Evolutionary conservation across 2,888 invertebrate genomes (phyloP).

Genomic region (Tineola bisselliella): DNA sequence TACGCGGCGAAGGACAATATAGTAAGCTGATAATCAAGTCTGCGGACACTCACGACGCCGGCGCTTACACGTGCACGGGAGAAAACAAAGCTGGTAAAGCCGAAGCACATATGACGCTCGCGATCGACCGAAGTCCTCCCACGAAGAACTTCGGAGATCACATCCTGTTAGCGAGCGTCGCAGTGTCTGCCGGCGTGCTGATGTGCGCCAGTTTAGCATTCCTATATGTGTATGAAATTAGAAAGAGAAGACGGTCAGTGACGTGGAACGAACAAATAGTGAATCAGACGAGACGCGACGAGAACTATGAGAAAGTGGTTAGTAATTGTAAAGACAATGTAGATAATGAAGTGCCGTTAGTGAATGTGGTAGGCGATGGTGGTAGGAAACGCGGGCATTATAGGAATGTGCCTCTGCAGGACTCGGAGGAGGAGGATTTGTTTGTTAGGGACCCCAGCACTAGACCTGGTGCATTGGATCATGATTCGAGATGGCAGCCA

Average conservation of each 20-base stretch:
- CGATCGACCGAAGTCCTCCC: conserved; percentile 74
- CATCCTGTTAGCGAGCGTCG: conserved; percentile 73
- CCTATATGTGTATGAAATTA: conserved; percentile 72
- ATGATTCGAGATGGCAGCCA: neutral
- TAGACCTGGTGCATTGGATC: conserved; percentile 17
- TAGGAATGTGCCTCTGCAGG: conserved; percentile 76
- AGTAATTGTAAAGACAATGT: conserved; percentile 69
- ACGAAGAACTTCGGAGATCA: conserved; percentile 67
- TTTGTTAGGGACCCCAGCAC: conserved; percentile 44
- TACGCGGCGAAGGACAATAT: conserved; percentile 72
- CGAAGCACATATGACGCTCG: conserved; percentile 77
- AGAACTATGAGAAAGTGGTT: conserved; percentile 84
- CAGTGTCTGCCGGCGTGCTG: conserved; percentile 74
- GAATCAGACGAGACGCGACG: conserved; percentile 57
- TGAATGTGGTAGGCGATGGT: conserved; percentile 24
- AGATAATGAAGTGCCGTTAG: conserved; percentile 38
- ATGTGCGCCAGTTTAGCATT: conserved; percentile 73
- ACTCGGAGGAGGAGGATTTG: conserved; percentile 70
- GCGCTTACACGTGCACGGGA: conserved; percentile 79
- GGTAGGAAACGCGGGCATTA: conserved; percentile 74
- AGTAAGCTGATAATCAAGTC: conserved; percentile 79
- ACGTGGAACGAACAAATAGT: conserved; percentile 64
- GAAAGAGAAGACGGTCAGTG: conserved; percentile 67
- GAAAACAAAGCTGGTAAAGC: conserved; percentile 84
- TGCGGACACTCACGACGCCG: conserved; percentile 79